Evolutionary conservation across 2,113 vertebrate genomes (phyloP), one percentile per base, ranked within the genome.

Genomic region (Chloebia gouldiae): DNA sequence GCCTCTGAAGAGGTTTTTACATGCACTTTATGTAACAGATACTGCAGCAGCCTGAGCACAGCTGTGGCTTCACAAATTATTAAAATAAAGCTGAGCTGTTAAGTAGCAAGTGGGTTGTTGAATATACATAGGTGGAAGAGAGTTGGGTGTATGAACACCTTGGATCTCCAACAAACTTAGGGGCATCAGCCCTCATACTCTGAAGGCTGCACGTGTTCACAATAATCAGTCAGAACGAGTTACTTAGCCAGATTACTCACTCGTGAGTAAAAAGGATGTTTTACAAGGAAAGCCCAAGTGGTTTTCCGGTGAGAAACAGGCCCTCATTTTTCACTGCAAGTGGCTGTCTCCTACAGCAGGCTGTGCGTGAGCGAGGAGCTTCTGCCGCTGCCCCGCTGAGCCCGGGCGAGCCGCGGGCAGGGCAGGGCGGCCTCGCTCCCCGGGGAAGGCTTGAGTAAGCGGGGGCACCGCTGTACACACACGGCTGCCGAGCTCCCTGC

Each of bases 391-490:
- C 14, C 16, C 13, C 3, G 21, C 39, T 22, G 24, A 8, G 9
- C 42, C 50, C 0, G 6, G 28, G 40, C 44, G 75, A 75, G 7
- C 27, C 1, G 47, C 4, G 5, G 28, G 8, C 39, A 15, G 17
- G 30, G 40, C n/a, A 59, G 37, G 12, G 22, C 11, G 1, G 23
- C 45, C 37, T 13, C 40, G 40, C 40, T 40, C 13, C 40, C 40
- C 7, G 7, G 33, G 70, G 40, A 35, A 23, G 45, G 71, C 24
- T 24, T 6, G 45, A n/a, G n/a, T 40, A 6, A 11, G 86, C 56
- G 93, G 95, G 91, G 92, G 96, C 94, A 37, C 51, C n/a, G 0
- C 50, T 6, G 51, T 19, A 10, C 77, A 61, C 85, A 72, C 72
- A 78, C 35, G 54, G 66, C 15, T 14, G 87, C 96, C 15, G 88